Percentiles rank a stretch among this genome's conserved stretches.
Conservation (phyloP, 2,797 vertebrate species). For the Cercopithecus diana region DNA sequence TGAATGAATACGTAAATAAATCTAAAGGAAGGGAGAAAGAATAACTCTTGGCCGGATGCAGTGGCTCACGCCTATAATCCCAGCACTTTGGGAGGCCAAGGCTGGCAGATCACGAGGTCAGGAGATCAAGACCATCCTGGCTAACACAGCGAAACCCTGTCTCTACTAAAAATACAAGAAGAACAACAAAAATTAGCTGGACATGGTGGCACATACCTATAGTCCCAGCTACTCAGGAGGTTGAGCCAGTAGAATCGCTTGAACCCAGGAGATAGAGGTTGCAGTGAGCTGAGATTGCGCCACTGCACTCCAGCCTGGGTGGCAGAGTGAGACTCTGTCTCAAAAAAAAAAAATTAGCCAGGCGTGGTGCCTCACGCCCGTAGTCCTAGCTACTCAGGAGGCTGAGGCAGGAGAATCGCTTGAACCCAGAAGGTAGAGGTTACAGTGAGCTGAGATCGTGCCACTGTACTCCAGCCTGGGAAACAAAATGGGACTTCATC, state of each 20-base stretch:
- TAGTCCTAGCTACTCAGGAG: neutral
- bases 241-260: neutral
- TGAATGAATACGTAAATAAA: neutral
- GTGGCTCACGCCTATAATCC: neutral
- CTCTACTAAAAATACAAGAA: neutral
- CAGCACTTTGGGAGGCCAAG: neutral
- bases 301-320: neutral
- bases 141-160: neutral
- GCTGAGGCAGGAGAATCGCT: neutral
- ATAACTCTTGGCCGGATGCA: fast-evolving
- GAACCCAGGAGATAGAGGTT: neutral
- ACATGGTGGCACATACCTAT: neutral
- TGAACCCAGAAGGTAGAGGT: neutral
- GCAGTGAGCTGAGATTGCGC: neutral
- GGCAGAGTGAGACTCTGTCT: no score
- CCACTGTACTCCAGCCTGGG: neutral
- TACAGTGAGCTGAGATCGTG: neutral
- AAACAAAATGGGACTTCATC: neutral
- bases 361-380: neutral
- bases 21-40: neutral
- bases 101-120: neutral
- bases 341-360: neutral
- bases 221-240: neutral
- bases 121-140: neutral
- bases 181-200: neutral